Evolutionary conservation across 2,888 invertebrate species (phyloP), one percentile per base, ranked within the genome.

Genomic region (Deilephila porcellus): DNA sequence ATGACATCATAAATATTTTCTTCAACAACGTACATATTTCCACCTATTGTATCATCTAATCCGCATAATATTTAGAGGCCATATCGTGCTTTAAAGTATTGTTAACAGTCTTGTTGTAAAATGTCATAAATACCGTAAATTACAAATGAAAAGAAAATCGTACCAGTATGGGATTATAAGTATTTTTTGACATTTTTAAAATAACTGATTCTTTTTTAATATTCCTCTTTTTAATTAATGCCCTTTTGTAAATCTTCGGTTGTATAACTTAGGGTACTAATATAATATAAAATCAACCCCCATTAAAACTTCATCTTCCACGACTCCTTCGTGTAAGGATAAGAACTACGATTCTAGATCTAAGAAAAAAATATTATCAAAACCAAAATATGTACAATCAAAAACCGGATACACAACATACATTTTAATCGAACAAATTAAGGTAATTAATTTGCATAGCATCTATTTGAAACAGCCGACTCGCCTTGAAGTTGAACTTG

Each of bases 401-500:
- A 56, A 56, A 56, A n/a, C 56, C n/a, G 56, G 53, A 53, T 19
- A 19, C 19, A 56, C 7, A 1, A n/a, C n/a, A 29, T 7, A 62
- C 4, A 32, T 19, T 63, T 32, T 17, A 19, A 6, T 34, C 5
- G 11, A 67, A 52, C 25, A 67, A 52, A 52, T 52, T 67, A 20
- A 52, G 25, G 64, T 37, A 1, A 37, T 64, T n/a, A 56, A 56
- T 20, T 52, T 29, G 45, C 52, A 67, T 67, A 52, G 52, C 45
- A 67, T 67, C 45, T 25, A 67, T 67, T 67, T 25, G 45, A 67
- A 67, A 45, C 45, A 17, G 20, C 67, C 52, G 25, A 52, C 14
- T 67, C 45, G 45, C 67, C 67, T 67, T 67, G 52, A 17, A 45
- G 52, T 67, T 67, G 67, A 67, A 67, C 67, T 67, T 67, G 67